Conservation (phyloP, 2,113 vertebrate genomes). For the Rhinichthys klamathensis region DNA sequence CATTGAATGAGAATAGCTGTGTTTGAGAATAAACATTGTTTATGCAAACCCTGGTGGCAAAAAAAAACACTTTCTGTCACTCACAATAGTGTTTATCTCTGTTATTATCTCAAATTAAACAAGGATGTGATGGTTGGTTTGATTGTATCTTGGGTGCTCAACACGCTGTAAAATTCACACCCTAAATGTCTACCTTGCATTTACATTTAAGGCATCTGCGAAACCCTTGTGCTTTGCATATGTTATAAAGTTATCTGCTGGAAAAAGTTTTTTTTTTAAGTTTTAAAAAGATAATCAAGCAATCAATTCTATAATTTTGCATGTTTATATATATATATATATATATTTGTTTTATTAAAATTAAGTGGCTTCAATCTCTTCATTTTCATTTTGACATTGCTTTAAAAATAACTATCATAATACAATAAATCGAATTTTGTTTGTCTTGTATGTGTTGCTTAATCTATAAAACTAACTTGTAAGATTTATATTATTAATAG, state of each 20-base stretch:
- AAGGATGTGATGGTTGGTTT: constrained; percentile 14
- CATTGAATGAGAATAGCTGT: not conserved
- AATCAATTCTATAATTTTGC: not conserved
- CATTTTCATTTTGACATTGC: not conserved
- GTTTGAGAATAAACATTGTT: constrained; percentile 35
- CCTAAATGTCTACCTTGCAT: not conserved
- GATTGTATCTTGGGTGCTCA: too few species aligned
- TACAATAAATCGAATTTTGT: too few species aligned
- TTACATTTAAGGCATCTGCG: not conserved
- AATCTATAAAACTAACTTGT: not conserved
- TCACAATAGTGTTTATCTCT: not conserved
- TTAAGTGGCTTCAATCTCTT: not conserved
- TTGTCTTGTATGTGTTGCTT: not conserved
- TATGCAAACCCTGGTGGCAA: not conserved
- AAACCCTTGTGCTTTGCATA: not conserved
- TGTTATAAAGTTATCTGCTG: not conserved
- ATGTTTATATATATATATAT: not conserved
- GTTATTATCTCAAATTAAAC: constrained; percentile 21
- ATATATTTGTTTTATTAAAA: not conserved
- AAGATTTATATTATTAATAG: not conserved
- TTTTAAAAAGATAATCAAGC: not conserved
- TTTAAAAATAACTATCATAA: not conserved
- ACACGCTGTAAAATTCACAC: not conserved
- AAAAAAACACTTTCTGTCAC: not conserved
- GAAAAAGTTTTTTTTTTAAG: too few species aligned